Conservation (phyloP, 2,113 vertebrate genomes). For the Sminthopsis crassicaudata region DNA sequence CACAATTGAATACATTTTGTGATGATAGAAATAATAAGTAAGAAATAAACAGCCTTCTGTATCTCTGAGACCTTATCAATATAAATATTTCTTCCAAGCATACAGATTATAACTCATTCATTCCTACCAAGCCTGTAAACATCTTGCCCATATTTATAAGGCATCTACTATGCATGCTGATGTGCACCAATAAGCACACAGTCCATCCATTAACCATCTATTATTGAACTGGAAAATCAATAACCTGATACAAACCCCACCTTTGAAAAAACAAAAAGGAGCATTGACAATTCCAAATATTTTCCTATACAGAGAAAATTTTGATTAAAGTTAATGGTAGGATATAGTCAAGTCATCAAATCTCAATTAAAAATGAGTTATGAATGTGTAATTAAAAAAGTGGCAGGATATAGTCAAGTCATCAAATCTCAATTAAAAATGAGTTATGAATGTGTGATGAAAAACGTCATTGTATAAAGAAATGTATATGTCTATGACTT, state of each 20-base stretch:
- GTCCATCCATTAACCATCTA: neutral
- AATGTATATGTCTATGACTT: neutral
- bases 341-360: slow-evolving; percentile 63
- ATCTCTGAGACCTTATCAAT: neutral
- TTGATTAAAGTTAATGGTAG: slow-evolving; percentile 54
- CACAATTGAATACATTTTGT: neutral
- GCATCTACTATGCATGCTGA: neutral
- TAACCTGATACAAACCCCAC: neutral
- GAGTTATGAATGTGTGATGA: neutral
- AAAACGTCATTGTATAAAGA: neutral
- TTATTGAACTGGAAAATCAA: neutral
- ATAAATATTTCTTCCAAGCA: neutral
- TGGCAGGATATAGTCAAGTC: too few species aligned
- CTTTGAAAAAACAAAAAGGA: slow-evolving; percentile 47
- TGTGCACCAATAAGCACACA: neutral
- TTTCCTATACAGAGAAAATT: slow-evolving; percentile 56
- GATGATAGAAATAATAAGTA: neutral
- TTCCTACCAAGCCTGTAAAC: neutral
- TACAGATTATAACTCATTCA: neutral
- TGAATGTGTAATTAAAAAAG: neutral
- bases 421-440: neutral
- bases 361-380: slow-evolving; percentile 40
- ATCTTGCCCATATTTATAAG: neutral
- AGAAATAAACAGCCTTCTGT: neutral
- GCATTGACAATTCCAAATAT: slow-evolving; percentile 32